A percentile compares a stretch with the other conserved stretches of the same genome.
Conservation (phyloP, 2,113 vertebrate genomes). For the Phyllopteryx taeniolatus region DNA sequence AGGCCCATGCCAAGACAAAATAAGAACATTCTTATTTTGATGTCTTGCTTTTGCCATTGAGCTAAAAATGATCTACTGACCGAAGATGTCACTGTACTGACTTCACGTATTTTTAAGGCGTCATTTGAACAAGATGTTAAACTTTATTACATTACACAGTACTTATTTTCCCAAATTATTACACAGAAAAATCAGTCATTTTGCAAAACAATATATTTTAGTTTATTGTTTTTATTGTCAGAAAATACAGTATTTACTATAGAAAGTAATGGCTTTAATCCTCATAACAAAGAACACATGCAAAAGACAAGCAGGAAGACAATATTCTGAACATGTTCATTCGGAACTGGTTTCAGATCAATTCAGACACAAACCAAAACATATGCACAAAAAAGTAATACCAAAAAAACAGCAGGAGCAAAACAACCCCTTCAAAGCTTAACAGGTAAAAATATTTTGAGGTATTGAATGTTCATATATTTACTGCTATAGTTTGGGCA, state of each 20-base stretch:
- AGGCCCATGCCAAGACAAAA: no score
- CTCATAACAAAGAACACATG: slow-evolving; percentile 21
- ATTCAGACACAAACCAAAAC: slow-evolving; percentile 10
- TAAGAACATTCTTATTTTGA: no score
- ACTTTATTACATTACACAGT: not conserved
- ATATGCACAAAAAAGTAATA: slow-evolving; percentile 25
- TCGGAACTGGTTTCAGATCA: not conserved
- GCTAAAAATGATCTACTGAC: no score
- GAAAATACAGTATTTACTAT: slow-evolving; percentile 10
- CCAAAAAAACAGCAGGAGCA: slow-evolving; percentile 12
- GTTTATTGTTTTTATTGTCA: slow-evolving; percentile 61
- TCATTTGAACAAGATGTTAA: no score
- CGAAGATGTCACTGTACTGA: no score
- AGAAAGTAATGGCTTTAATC: slow-evolving; percentile 35
- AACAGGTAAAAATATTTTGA: slow-evolving; percentile 63
- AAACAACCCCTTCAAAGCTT: slow-evolving; percentile 45
- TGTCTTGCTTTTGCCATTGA: no score
- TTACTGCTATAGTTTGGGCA: slow-evolving; percentile 40
- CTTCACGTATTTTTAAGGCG: no score
- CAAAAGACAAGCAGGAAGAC: slow-evolving; percentile 1
- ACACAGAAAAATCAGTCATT: slow-evolving; percentile 24
- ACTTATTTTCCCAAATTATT: not conserved
- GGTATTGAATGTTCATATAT: slow-evolving; percentile 58
- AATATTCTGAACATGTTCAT: slow-evolving; percentile 5
- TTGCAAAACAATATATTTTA: not conserved